Evolutionary conservation across 37 sponge, comb jelly and placozoan genomes (phyloP).

Genomic region (Amphimedon queenslandica): DNA sequence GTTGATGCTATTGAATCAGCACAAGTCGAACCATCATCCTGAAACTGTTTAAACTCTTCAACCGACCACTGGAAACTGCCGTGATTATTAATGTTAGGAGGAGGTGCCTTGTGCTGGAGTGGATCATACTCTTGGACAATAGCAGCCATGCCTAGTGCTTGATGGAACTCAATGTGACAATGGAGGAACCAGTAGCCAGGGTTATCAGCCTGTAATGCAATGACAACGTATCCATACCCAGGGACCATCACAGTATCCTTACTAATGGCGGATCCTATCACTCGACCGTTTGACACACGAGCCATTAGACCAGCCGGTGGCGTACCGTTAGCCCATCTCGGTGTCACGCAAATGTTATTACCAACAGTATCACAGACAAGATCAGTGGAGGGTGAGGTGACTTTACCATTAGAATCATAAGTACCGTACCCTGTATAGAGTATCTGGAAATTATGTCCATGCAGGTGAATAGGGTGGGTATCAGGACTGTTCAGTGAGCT

Average conservation of each 20-base stretch:
- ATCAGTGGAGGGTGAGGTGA: neutral
- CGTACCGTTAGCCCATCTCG: conserved; percentile 15
- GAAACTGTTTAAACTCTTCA: neutral
- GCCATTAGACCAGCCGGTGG: too few species aligned
- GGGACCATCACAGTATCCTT: conserved; percentile 81
- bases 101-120: conserved; percentile 11
- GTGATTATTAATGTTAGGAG: conserved; percentile 8
- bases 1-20: too few species aligned
- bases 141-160: conserved; percentile 58
- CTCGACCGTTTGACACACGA: too few species aligned
- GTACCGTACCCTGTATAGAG: conserved; percentile 15
- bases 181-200: too few species aligned
- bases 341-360: neutral
- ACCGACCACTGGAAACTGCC: conserved; percentile 6
- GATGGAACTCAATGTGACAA: conserved; percentile 75
- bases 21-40: too few species aligned
- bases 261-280: conserved; percentile 6
- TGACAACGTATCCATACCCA: conserved; percentile 63
- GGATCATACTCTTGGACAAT: conserved; percentile 29
- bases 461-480: conserved; percentile 42
- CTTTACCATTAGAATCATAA: neutral
- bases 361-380: conserved; percentile 15
- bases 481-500: too few species aligned
- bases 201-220: conserved; percentile 57
- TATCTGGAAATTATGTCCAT: conserved; percentile 49